Evolutionary conservation across 2,797 vertebrate species (phyloP).

Genomic region (Diglossa cyanea): DNA sequence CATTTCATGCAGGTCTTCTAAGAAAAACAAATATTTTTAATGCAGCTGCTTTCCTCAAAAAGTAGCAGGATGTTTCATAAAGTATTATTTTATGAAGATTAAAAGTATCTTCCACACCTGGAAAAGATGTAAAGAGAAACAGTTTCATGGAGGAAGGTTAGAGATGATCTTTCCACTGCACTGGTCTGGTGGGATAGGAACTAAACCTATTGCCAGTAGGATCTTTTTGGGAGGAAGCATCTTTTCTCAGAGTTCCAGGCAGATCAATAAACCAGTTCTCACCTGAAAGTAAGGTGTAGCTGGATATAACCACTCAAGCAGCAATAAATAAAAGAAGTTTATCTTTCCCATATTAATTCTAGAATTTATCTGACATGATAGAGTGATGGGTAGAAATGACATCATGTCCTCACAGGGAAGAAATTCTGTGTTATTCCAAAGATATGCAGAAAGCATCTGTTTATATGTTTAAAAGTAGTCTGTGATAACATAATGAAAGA

Average conservation of each 20-base stretch:
- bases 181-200: neutral
- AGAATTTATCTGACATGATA: neutral
- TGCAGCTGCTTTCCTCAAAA: neutral
- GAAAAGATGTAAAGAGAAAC: neutral
- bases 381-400: neutral
- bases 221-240: neutral
- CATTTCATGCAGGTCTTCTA: neutral
- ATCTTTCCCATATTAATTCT: neutral
- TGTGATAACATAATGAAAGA: neutral
- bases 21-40: neutral
- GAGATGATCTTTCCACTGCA: neutral
- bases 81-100: neutral
- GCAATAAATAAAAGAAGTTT: neutral
- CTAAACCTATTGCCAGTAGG: neutral
- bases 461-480: neutral
- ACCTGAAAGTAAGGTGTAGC: neutral
- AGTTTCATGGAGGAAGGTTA: neutral
- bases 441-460: neutral
- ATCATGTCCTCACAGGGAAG: neutral
- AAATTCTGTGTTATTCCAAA: neutral
- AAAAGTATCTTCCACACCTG: neutral
- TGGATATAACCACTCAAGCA: neutral
- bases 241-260: neutral
- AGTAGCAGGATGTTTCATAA: neutral
- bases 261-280: neutral